Conservation (phyloP, 2,888 invertebrate genomes). For the Philaethria dido region DNA sequence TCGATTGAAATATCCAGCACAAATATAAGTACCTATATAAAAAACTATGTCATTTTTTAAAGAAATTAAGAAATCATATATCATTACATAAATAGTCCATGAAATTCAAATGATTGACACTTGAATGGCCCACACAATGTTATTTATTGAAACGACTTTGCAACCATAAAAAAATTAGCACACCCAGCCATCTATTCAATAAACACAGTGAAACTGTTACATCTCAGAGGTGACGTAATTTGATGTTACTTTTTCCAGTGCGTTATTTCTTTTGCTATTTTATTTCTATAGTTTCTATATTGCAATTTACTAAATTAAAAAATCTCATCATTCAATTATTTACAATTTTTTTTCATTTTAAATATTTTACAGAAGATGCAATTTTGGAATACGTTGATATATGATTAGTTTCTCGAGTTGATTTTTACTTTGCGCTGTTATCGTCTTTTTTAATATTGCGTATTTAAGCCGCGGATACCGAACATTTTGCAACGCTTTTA, state of each 20-base stretch:
- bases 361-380: too few species aligned
- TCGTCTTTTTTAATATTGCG: too few species aligned
- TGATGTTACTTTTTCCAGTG: neutral
- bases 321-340: too few species aligned
- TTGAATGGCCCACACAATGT: constrained; percentile 7
- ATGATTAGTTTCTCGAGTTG: too few species aligned
- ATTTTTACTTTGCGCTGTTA: too few species aligned
- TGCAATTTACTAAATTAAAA: too few species aligned
- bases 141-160: constrained; percentile 36
- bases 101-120: constrained; percentile 23
- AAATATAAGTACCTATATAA: neutral
- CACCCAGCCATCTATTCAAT: constrained; percentile 51
- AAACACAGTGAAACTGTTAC: constrained; percentile 40
- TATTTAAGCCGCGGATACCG: too few species aligned
- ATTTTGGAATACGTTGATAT: too few species aligned
- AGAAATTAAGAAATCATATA: neutral
- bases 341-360: too few species aligned
- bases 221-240: constrained; percentile 18
- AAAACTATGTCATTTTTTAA: neutral
- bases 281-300: neutral
- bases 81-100: constrained; percentile 1
- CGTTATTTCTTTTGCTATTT: neutral
- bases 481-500: too few species aligned
- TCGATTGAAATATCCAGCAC: neutral
- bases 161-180: constrained; percentile 49